Evolutionary conservation across 2,888 invertebrate species (phyloP).

Genomic region (Mythimna impura): DNA sequence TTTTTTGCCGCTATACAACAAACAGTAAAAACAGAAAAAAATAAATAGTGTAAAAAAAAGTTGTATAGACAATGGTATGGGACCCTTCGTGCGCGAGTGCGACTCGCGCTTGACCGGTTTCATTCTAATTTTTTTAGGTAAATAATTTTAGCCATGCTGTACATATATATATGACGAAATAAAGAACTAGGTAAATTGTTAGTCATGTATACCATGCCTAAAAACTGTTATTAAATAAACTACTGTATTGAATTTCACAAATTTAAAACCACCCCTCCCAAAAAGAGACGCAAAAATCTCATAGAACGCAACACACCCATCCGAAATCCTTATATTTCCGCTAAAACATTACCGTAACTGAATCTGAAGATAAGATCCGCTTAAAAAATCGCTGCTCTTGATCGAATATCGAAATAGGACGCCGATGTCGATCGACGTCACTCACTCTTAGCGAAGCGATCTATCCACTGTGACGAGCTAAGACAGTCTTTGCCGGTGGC

Average conservation of each 20-base stretch:
- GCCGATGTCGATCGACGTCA: constrained; percentile 55
- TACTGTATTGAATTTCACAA: background rate
- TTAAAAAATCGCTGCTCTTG: constrained; percentile 31
- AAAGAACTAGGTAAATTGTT: background rate
- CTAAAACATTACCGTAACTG: background rate
- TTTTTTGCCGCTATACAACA: no score
- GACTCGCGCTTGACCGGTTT: no score
- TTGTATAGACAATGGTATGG: no score
- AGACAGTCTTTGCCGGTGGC: constrained; percentile 65
- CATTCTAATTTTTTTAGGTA: no score
- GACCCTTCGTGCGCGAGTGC: no score
- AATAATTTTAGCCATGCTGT: background rate
- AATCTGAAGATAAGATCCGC: constrained; percentile 1
- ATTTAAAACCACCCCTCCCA: background rate
- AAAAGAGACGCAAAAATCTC: background rate
- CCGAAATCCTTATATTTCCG: background rate
- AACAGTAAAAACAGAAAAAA: no score
- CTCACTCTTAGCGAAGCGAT: constrained; percentile 63
- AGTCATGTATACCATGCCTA: background rate
- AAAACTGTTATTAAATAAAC: background rate
- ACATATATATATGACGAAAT: background rate
- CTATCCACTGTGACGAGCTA: constrained; percentile 68
- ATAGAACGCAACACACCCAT: no score
- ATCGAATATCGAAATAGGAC: constrained; percentile 57
- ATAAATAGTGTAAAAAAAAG: no score